A percentile compares a stretch with the other conserved stretches of the same genome.
These are phyloP conservation scores for Salvelinus namaycush DNA, from an alignment of 2,113 vertebrate genomes.

Conservation along the genomic window DNA sequence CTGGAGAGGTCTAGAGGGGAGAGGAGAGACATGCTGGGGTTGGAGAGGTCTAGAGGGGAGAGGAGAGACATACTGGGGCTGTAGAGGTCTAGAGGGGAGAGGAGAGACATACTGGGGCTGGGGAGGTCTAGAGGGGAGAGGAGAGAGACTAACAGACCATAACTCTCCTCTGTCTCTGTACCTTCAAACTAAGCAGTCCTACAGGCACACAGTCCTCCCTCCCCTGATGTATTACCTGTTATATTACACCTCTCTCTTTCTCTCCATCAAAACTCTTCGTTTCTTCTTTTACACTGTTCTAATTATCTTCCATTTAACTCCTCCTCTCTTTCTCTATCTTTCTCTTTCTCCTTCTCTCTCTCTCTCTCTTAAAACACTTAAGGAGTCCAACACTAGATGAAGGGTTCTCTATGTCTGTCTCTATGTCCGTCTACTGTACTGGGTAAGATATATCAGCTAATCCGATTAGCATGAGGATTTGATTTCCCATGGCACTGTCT, in stretches of 20 bases:
- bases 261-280: background rate
- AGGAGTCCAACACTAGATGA: background rate
- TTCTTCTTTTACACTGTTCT: background rate
- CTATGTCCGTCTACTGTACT: conserved; percentile 26
- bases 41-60: too few relatives aligned
- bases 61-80: too few relatives aligned
- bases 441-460: conserved; percentile 24
- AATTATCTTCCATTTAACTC: background rate
- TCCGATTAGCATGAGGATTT: conserved; percentile 32
- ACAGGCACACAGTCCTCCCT: background rate
- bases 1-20: conserved; percentile 15
- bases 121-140: conserved; percentile 18
- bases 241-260: background rate
- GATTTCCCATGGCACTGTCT: conserved; percentile 18
- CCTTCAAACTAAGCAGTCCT: background rate
- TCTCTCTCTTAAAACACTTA: background rate
- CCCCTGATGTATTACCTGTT: background rate
- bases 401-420: conserved; percentile 4
- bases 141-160: background rate
- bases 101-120: too few relatives aligned
- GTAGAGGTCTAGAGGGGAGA: too few relatives aligned
- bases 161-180: conserved; percentile 3
- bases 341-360: conserved; percentile 5
- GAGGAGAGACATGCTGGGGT: too few relatives aligned
- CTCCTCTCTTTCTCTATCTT: background rate